Conservation (phyloP, 2,888 invertebrate species). For the Uropetala carovei region DNA sequence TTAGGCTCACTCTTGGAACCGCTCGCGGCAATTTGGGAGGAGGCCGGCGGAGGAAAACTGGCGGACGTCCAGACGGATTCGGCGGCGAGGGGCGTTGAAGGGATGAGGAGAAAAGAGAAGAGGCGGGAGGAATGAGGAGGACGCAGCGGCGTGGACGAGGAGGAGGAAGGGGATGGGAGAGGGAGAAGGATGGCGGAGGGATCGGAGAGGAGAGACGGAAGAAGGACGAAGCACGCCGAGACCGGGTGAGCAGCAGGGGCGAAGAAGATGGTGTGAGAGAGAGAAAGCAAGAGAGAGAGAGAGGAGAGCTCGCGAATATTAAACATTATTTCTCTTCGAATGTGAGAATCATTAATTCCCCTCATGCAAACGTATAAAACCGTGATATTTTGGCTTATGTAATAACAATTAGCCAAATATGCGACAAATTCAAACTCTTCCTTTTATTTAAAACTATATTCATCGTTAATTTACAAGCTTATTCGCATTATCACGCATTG, state of each 20-base stretch:
- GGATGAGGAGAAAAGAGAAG: neutral
- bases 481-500: no score
- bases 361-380: no score
- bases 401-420: no score
- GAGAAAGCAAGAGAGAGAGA: neutral
- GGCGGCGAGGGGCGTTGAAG: neutral
- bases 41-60: neutral
- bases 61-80: slow-evolving; percentile 50
- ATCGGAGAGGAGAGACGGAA: neutral
- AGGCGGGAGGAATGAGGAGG: neutral
- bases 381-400: no score
- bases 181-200: neutral
- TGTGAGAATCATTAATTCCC: no score
- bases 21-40: slow-evolving; percentile 54
- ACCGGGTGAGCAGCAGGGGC: neutral
- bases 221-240: slow-evolving; percentile 24
- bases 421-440: no score
- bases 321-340: neutral
- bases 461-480: no score
- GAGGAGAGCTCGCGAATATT: neutral
- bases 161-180: neutral
- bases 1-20: slow-evolving; percentile 51
- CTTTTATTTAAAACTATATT: no score
- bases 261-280: neutral
- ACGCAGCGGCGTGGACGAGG: neutral